Conservation (phyloP, 2,888 invertebrate species). For the Silvanus unidentatus region DNA sequence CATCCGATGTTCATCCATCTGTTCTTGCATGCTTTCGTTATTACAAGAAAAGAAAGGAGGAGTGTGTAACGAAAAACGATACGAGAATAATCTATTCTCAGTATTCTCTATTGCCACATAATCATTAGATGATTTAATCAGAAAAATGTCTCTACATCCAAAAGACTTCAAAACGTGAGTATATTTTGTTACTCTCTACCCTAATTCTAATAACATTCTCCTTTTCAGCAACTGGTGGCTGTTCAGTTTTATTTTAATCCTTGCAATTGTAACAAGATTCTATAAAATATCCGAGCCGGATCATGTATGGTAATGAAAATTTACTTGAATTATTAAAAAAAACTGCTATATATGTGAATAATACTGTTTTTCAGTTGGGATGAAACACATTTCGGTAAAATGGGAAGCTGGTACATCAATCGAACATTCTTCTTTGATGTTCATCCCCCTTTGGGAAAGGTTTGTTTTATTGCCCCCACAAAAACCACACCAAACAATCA, state of each 20-base stretch:
- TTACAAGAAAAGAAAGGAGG: too few relatives aligned
- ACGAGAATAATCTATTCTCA: too few relatives aligned
- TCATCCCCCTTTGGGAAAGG: slow-evolving; percentile 95
- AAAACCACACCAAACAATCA: slow-evolving; percentile 18
- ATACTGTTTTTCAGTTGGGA: slow-evolving; percentile 78
- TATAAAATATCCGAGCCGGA: slow-evolving; percentile 87
- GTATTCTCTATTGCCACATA: too few relatives aligned
- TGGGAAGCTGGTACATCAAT: slow-evolving; percentile 98
- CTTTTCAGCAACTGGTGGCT: slow-evolving; percentile 56
- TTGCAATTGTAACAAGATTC: slow-evolving; percentile 72
- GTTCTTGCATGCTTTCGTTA: too few relatives aligned
- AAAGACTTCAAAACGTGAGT: too few relatives aligned
- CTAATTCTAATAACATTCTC: slow-evolving; percentile 4
- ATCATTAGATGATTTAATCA: too few relatives aligned
- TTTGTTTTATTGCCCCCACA: slow-evolving; percentile 43
- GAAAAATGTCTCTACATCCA: too few relatives aligned
- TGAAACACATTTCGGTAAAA: slow-evolving; percentile 98
- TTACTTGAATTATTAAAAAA: background rate
- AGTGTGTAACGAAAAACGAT: too few relatives aligned
- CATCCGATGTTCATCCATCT: too few relatives aligned
- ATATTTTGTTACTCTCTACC: too few relatives aligned
- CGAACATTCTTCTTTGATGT: slow-evolving; percentile 97
- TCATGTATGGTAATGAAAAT: slow-evolving; percentile 80
- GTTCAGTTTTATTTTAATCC: slow-evolving; percentile 58
- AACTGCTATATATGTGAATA: slow-evolving; percentile 8